phyloP scores from a whole-genome alignment of 1,140 invertebrate species.

The Drosophila carrolli region DNA sequence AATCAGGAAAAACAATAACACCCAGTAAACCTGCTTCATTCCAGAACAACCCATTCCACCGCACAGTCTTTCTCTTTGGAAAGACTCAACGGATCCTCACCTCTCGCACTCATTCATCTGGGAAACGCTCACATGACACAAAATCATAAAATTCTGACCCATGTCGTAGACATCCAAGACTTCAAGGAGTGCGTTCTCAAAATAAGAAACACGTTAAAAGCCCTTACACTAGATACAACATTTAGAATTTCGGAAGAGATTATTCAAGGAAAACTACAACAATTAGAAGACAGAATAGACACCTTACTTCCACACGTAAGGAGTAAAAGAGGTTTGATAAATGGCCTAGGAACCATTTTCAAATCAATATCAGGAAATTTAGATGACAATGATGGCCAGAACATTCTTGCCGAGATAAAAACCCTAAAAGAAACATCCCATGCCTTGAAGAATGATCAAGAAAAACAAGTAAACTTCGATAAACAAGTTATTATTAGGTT shows the following conservation, averaged over 20 bases:
- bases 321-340: not conserved
- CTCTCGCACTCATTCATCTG: no score
- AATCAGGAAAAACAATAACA: no score
- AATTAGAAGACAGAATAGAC: slow-evolving; percentile 5
- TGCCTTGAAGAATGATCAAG: slow-evolving; percentile 1
- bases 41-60: no score
- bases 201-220: slow-evolving; percentile 1
- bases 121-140: no score
- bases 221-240: slow-evolving; percentile 4
- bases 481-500: slow-evolving; percentile 1
- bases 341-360: not conserved
- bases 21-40: no score
- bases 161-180: not conserved
- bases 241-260: slow-evolving; percentile 4
- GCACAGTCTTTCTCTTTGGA: no score
- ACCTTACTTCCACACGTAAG: slow-evolving; percentile 1
- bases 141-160: not conserved
- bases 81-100: no score
- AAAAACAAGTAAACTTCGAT: not conserved
- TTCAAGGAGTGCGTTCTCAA: not conserved
- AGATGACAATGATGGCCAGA: slow-evolving; percentile 7
- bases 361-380: slow-evolving; percentile 6
- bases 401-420: not conserved
- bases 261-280: not conserved
- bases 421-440: slow-evolving; percentile 1